Percentiles rank a stretch among this genome's conserved stretches.
phyloP scores from a whole-genome alignment of 2,113 vertebrate species.

The Amphilophus citrinellus region DNA sequence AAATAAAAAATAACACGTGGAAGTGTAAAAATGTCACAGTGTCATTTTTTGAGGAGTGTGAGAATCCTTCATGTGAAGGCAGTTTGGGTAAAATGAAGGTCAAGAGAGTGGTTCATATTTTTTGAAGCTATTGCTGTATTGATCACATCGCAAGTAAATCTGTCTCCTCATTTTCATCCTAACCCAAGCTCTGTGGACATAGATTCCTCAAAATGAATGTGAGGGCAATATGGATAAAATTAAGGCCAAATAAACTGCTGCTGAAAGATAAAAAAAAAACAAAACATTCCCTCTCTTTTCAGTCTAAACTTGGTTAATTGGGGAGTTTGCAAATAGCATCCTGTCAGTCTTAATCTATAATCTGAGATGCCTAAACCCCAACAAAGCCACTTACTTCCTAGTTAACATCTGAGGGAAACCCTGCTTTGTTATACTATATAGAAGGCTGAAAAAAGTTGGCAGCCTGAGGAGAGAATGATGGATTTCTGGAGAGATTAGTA shows the following conservation, averaged over 20 bases:
- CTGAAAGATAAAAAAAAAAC: background rate
- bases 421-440: conserved; percentile 52
- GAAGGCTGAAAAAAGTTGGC: conserved; percentile 59
- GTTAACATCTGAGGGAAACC: conserved; percentile 53
- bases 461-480: conserved; percentile 57
- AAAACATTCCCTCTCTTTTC: background rate
- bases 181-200: background rate
- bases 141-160: conserved; percentile 7
- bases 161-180: conserved; percentile 7
- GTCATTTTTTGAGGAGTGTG: background rate
- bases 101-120: background rate
- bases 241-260: background rate
- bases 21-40: background rate
- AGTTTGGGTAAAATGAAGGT: conserved; percentile 16
- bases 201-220: background rate
- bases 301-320: background rate
- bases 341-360: conserved; percentile 23
- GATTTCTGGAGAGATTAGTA: conserved; percentile 71
- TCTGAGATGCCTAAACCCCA: conserved; percentile 26
- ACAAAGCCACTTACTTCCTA: conserved; percentile 49
- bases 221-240: background rate
- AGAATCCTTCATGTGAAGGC: background rate
- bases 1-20: conserved; percentile 1
- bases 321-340: background rate
- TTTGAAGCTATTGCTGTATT: background rate